phyloP scores from a whole-genome alignment of 1,140 invertebrate genomes.

The Bilobella aurantiaca region DNA sequence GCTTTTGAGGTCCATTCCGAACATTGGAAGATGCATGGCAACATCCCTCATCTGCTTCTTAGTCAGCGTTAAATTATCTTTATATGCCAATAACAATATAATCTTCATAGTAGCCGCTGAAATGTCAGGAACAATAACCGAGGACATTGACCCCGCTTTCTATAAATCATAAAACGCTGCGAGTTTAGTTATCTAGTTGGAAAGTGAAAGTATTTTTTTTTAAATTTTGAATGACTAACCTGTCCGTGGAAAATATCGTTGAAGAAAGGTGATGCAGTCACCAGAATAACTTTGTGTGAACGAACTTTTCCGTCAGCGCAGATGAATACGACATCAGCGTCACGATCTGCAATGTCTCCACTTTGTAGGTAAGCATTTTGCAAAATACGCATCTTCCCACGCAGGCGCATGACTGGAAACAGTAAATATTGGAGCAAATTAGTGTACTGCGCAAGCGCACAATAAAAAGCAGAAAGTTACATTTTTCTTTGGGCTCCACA shows the following conservation, averaged over 20 bases:
- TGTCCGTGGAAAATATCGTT: conserved; percentile 23
- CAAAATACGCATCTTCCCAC: conserved; percentile 22
- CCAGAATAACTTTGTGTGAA: conserved; percentile 27
- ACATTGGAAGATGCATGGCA: conserved; percentile 17
- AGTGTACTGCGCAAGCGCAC: too few relatives aligned
- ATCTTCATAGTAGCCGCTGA: conserved; percentile 15
- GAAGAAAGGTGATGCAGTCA: conserved; percentile 22
- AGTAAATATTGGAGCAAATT: too few relatives aligned
- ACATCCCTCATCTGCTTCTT: conserved; percentile 23
- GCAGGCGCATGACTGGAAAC: conserved; percentile 26
- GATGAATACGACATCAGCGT: conserved; percentile 26
- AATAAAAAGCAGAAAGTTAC: too few relatives aligned
- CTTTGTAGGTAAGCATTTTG: conserved; percentile 19
- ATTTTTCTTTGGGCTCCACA: neutral
- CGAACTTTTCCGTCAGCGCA: conserved; percentile 19
- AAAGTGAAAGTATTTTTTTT: too few relatives aligned
- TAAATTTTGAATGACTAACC: too few relatives aligned
- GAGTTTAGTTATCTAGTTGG: too few relatives aligned
- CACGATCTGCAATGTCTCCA: conserved; percentile 15
- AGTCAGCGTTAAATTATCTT: conserved; percentile 15
- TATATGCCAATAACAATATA: conserved; percentile 26
- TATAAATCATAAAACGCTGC: conserved; percentile 9
- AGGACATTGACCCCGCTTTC: conserved; percentile 9
- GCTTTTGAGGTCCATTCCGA: conserved; percentile 20
- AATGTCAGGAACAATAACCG: conserved; percentile 28